phyloP scores from a whole-genome alignment of 2,888 invertebrate species.

The Cephus sareptanus region DNA sequence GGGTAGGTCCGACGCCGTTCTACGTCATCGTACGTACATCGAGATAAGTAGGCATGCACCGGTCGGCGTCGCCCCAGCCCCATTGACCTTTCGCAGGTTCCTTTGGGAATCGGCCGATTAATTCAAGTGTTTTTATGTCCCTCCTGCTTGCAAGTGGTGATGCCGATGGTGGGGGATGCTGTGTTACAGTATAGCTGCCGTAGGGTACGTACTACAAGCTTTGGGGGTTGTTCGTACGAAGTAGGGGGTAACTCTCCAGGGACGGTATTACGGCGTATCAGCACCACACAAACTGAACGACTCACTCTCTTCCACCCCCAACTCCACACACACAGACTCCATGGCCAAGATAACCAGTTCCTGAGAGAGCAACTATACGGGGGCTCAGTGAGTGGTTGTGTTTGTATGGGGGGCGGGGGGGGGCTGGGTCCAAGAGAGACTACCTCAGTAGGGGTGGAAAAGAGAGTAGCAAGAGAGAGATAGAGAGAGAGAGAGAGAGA shows the following conservation, averaged over 20 bases:
- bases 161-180: constrained; percentile 26
- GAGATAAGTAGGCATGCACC: constrained; percentile 33
- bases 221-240: constrained; percentile 10
- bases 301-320: constrained; percentile 30
- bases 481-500: constrained; percentile 11
- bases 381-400: not conserved
- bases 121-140: constrained; percentile 64
- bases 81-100: constrained; percentile 63
- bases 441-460: constrained; percentile 3
- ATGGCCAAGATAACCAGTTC: not conserved
- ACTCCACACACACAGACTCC: constrained; percentile 2
- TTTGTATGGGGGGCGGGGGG: constrained; percentile 53
- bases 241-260: constrained; percentile 42
- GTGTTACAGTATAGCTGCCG: constrained; percentile 12
- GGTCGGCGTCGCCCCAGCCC: constrained; percentile 33
- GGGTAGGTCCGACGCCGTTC: constrained; percentile 7
- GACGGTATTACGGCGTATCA: constrained; percentile 63
- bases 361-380: not conserved
- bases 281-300: constrained; percentile 60
- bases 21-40: constrained; percentile 21
- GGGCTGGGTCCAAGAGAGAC: constrained; percentile 17
- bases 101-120: constrained; percentile 62
- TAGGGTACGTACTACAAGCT: constrained; percentile 30
- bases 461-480: constrained; percentile 14
- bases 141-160: constrained; percentile 17